Percentiles rank a stretch among this genome's conserved stretches.
Conservation (phyloP, 2,888 invertebrate species). For the Sipunculus nudus region DNA sequence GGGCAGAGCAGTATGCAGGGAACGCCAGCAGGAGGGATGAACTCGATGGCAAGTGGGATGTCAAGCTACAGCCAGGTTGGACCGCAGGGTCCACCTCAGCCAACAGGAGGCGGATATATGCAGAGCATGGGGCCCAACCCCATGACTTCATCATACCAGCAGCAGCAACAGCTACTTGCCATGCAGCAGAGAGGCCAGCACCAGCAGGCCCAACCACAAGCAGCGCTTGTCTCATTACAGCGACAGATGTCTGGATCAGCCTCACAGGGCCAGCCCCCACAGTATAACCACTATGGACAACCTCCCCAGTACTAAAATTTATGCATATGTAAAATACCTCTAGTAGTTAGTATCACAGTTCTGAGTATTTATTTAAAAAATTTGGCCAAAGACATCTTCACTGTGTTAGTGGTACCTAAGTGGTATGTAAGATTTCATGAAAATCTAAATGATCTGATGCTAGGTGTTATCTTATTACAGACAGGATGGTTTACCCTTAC, state of each 20-base stretch:
- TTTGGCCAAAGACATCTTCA: no score
- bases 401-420: no score
- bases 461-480: no score
- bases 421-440: no score
- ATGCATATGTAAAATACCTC: no score
- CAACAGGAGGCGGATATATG: conserved; percentile 16
- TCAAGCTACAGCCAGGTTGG: conserved; percentile 55
- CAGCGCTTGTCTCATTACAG: conserved; percentile 52
- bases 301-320: no score
- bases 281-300: conserved; percentile 33
- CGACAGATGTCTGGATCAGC: conserved; percentile 44
- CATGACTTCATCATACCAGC: conserved; percentile 55
- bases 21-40: conserved; percentile 10
- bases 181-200: conserved; percentile 68
- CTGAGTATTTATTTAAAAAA: no score
- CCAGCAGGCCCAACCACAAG: conserved; percentile 62
- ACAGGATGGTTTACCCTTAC: no score
- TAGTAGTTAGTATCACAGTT: no score
- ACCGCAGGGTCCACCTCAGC: conserved; percentile 18
- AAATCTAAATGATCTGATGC: no score
- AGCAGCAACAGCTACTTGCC: conserved; percentile 63
- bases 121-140: conserved; percentile 47
- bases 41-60: conserved; percentile 40
- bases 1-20: conserved; percentile 5
- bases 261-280: conserved; percentile 36